Evolutionary conservation across 1,140 invertebrate genomes (phyloP), one percentile per base, ranked within the genome.

Genomic region (Eciton burchellii): DNA sequence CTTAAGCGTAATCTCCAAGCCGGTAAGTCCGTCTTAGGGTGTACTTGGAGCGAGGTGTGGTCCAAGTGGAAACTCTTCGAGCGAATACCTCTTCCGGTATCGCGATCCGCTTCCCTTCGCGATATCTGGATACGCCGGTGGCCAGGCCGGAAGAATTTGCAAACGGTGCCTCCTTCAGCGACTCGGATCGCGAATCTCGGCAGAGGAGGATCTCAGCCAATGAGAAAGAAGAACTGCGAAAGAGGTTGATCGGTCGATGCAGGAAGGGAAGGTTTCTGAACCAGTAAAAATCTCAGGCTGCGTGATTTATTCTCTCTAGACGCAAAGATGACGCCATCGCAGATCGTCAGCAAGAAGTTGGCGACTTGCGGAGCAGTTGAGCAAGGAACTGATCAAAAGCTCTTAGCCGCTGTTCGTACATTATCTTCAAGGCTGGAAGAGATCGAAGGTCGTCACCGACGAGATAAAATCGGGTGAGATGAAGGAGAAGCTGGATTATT

Each of bases 361-460:
- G 97, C 99, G 0, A 98, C 97, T 3, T 99, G 99, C 90, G 96
- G 95, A 83, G 97, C 97, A 88, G 97, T 99, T 83, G 95, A 97
- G 91, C 98, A 99, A 92, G 94, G 95, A 54, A 98, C 97, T 84
- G 99, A 99, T 94, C 96, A 97, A 83, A 96, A 97, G 89, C 92
- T 99, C 8, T 91, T 99, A 21, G 94, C 96, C 21, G 94, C 98
- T 68, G 96, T 99, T 16, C 95, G 98, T 79, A 97, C 98, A 81
- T 93, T 99, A 11, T 98, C 96, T 86, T 95, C 96, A 3, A 96
- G 96, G 86, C 95, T 97, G 88, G 98, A 99, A 92, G 96, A 97
- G 89, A 93, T 95, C 45, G 97, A 98, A 92, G 95, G 95, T n/a
- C 52, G 94, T 95, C 72, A 95, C 94, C 92, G 95, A 95, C 92